These are phyloP conservation scores for Orycteropus afer DNA, from an alignment of 2,113 vertebrate genomes.

Conservation along the genomic window DNA sequence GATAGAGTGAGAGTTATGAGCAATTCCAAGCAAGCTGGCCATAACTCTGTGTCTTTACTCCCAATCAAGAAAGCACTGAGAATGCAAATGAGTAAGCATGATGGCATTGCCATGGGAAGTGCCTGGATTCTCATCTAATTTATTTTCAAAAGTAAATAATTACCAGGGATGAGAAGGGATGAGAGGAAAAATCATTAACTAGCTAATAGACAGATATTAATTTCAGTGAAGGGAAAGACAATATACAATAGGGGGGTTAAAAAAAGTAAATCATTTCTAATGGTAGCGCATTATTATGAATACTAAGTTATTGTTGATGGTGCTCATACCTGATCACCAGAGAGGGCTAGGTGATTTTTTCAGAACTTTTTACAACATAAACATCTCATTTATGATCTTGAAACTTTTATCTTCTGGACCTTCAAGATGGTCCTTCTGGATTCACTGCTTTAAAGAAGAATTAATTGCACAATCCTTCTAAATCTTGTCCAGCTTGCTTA, in stretches of 20 bases:
- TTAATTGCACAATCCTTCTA: neutral
- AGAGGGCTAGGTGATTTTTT: neutral
- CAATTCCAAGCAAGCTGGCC: neutral
- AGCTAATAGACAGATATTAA: too few species aligned
- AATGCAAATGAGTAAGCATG: neutral
- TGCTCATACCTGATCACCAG: neutral
- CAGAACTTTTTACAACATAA: neutral
- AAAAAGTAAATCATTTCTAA: neutral
- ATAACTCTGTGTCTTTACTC: neutral
- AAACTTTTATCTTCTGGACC: neutral
- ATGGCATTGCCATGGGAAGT: neutral
- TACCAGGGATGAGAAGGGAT: too few species aligned
- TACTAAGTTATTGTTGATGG: neutral
- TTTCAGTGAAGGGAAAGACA: too few species aligned
- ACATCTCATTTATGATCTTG: neutral
- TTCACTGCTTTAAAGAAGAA: neutral
- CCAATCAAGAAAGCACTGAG: neutral
- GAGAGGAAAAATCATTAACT: too few species aligned
- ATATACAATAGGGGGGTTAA: too few species aligned
- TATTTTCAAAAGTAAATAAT: neutral
- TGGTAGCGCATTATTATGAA: neutral
- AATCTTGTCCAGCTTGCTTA: neutral
- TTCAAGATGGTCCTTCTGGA: neutral
- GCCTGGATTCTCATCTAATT: neutral
- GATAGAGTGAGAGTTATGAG: neutral